phyloP scores from a whole-genome alignment of 2,888 invertebrate species.

The Dasypogon diadema region DNA sequence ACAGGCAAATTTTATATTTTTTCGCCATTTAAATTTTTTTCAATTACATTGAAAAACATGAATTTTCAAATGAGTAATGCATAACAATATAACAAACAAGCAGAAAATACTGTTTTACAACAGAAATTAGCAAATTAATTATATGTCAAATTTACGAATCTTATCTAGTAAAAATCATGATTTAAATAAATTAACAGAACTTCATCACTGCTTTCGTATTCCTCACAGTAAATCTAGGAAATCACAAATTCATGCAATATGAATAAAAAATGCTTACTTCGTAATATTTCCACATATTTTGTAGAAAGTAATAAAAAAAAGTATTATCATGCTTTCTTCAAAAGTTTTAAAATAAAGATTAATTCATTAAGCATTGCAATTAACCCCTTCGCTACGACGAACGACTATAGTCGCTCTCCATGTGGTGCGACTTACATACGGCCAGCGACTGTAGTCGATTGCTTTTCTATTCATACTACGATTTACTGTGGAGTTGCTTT shows the following conservation, averaged over 20 bases:
- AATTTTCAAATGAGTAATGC: constrained; percentile 17
- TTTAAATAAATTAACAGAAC: neutral
- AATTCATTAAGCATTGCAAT: too few relatives aligned
- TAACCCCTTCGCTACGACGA: too few relatives aligned
- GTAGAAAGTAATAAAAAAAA: too few relatives aligned
- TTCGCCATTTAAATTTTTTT: neutral
- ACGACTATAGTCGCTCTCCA: too few relatives aligned
- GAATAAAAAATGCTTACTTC: neutral
- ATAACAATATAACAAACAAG: constrained; percentile 29
- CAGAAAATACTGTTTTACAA: constrained; percentile 23
- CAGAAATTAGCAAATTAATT: constrained; percentile 32
- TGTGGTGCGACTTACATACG: too few relatives aligned
- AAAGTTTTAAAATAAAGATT: too few relatives aligned
- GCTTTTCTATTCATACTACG: too few relatives aligned
- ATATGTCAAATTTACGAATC: neutral
- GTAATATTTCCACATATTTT: too few relatives aligned
- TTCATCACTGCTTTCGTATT: neutral
- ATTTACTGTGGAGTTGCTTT: too few relatives aligned
- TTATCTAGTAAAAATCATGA: neutral
- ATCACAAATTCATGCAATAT: constrained; percentile 31
- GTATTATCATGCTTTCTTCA: too few relatives aligned
- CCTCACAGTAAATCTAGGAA: constrained; percentile 40
- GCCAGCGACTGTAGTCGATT: too few relatives aligned
- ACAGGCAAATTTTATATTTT: neutral
- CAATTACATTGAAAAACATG: neutral